These are phyloP conservation scores for Lepidurus apus DNA, from an alignment of 1,140 invertebrate genomes.

Conservation along the genomic window DNA sequence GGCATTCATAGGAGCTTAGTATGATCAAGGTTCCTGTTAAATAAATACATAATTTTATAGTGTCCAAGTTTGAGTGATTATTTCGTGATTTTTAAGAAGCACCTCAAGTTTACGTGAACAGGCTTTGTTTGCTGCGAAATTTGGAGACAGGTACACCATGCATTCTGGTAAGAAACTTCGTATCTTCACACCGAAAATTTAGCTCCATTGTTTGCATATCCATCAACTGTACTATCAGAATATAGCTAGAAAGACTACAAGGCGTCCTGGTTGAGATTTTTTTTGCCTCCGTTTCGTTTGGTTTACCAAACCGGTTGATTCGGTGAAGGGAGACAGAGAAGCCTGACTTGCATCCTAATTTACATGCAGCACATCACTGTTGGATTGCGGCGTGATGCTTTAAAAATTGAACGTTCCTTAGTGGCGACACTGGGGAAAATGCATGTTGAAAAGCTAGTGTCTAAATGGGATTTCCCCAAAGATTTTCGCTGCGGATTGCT, in stretches of 20 bases:
- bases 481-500: background rate
- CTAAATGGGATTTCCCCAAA: background rate
- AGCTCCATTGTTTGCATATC: too few species aligned
- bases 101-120: too few species aligned
- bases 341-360: background rate
- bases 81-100: too few species aligned
- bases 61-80: background rate
- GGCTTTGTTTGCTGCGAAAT: too few species aligned
- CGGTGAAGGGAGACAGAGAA: constrained; percentile 1
- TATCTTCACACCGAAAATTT: too few species aligned
- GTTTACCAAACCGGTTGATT: constrained; percentile 18
- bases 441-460: background rate
- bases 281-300: background rate
- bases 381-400: background rate
- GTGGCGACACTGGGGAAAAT: background rate
- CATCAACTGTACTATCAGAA: too few species aligned
- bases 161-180: too few species aligned
- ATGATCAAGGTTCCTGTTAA: background rate
- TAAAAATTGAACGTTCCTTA: background rate
- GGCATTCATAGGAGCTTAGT: background rate
- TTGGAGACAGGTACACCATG: too few species aligned
- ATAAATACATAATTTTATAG: background rate
- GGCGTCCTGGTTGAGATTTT: background rate
- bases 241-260: background rate
- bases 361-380: background rate